Conservation (phyloP, 2,888 invertebrate genomes). For the Drosophila acutilabella region DNA sequence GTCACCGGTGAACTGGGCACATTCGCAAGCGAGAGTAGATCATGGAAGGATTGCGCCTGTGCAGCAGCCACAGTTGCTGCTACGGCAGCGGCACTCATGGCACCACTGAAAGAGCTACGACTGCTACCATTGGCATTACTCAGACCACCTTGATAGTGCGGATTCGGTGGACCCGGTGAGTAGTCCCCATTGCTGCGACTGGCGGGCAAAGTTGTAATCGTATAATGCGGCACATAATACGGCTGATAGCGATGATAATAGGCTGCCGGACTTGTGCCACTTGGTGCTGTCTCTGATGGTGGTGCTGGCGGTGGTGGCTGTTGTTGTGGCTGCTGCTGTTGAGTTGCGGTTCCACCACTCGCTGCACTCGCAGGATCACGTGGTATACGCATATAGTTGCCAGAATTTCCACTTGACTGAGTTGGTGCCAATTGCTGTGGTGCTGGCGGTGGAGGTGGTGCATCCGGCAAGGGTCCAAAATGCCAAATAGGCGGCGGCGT, state of each 20-base stretch:
- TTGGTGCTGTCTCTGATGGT: constrained; percentile 21
- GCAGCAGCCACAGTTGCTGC: constrained; percentile 69
- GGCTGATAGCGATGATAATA: constrained; percentile 71
- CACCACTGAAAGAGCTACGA: constrained; percentile 70
- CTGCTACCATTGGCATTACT: constrained; percentile 64
- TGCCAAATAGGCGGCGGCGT: constrained; percentile 70
- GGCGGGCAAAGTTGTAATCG: constrained; percentile 62
- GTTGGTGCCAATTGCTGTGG: constrained; percentile 12
- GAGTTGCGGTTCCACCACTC: constrained; percentile 14
- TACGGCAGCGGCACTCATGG: constrained; percentile 70
- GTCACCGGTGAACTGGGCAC: constrained; percentile 51
- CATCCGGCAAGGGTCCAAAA: constrained; percentile 20
- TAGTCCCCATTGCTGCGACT: constrained; percentile 44
- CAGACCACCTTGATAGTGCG: constrained; percentile 66
- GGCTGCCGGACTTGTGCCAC: constrained; percentile 57
- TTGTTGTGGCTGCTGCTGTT: constrained; percentile 4
- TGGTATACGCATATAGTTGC: constrained; percentile 35
- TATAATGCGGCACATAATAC: constrained; percentile 69
- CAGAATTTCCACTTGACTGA: constrained; percentile 9
- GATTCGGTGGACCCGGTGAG: constrained; percentile 48
- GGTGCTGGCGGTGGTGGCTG: constrained; percentile 7
- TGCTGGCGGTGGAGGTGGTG: constrained; percentile 22
- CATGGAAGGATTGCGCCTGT: constrained; percentile 65
- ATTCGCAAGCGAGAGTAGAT: constrained; percentile 57
- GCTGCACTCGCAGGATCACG: constrained; percentile 20